phyloP scores from a whole-genome alignment of 2,797 vertebrate species.

The Pteropus rufus region DNA sequence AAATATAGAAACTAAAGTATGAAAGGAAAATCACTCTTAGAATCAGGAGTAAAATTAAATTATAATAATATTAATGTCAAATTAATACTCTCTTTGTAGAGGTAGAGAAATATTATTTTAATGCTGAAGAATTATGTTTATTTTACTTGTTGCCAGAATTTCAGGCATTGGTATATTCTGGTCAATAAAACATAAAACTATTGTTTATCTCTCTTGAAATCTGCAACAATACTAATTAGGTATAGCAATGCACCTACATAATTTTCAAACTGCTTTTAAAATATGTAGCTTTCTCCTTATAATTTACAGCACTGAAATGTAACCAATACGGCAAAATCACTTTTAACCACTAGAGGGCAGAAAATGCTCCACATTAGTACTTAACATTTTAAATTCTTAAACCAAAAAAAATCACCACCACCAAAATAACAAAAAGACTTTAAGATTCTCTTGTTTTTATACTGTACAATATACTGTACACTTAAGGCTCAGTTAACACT shows the following conservation, averaged over 20 bases:
- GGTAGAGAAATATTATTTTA: constrained; percentile 44
- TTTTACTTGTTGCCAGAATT: constrained; percentile 38
- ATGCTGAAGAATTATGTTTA: constrained; percentile 48
- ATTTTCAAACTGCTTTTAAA: constrained; percentile 47
- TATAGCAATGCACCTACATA: constrained; percentile 21
- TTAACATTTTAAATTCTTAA: constrained; percentile 25
- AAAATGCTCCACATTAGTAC: neutral
- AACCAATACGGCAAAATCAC: constrained; percentile 46
- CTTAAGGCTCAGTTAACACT: neutral
- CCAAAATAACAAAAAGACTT: neutral
- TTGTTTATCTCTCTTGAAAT: constrained; percentile 49
- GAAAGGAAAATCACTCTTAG: constrained; percentile 27
- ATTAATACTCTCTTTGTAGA: constrained; percentile 36
- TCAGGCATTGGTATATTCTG: neutral
- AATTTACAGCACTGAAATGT: neutral
- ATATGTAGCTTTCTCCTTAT: neutral
- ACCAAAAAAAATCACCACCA: neutral
- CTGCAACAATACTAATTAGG: constrained; percentile 16
- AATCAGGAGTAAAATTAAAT: constrained; percentile 32
- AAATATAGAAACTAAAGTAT: constrained; percentile 17
- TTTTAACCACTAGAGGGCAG: constrained; percentile 79
- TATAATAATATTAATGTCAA: constrained; percentile 3
- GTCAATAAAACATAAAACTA: constrained; percentile 52
- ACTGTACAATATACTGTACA: neutral
- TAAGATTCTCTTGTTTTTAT: neutral